Base-by-base conservation (phyloP, 2,797 vertebrate genomes). In the Pseudomugil gertrudae region DNA sequence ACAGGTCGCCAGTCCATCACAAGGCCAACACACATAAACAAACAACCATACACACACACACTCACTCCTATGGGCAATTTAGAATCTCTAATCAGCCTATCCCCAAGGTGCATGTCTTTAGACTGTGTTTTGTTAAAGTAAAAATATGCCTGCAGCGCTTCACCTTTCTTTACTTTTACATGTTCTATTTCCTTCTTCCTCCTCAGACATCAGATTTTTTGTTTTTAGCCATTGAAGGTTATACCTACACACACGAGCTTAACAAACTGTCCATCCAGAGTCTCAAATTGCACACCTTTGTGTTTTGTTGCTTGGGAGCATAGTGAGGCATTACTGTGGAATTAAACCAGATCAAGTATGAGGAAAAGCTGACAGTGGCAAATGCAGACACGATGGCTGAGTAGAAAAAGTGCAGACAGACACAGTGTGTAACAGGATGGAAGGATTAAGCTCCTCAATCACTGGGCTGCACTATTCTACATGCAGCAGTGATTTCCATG, bases 401-500 rank as follows among this genome's bases (percentile, higher is more conserved):
- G 38, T 54, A 45, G 63, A 40, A 69, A 66, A 63, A 60, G 33
- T 33, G 13, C 61, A 69, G 69, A 69, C 53, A 69, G 65, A 78
- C 33, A 62, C 47, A 21, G 69, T 66, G 75, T 74, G 77, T 59
- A 81, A 65, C 75, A 85, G 83, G 81, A 88, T 84, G 74, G 65
- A 54, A 63, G 78, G 84, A 83, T 86, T 81, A 83, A 35, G 61
- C 60, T 75, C 27, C 43, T 57, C 23, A 9, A 72, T 69, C 33
- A 48, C 50, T 23, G 56, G 9, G 63, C 50, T 48, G 26, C 57
- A 56, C 59, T 35, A 32, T n/a, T 32, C 45, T 60, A 43, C 74
- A 58, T 48, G 61, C 45, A 33, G 63, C 63, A 57, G 57, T 50
- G 51, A 69, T 76, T 70, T 64, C 33, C 30, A 9, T 62, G 57